Percentiles rank a stretch among this genome's conserved stretches.
Conservation (phyloP, 2,113 vertebrate species). For the Eulacestoma nigropectus region DNA sequence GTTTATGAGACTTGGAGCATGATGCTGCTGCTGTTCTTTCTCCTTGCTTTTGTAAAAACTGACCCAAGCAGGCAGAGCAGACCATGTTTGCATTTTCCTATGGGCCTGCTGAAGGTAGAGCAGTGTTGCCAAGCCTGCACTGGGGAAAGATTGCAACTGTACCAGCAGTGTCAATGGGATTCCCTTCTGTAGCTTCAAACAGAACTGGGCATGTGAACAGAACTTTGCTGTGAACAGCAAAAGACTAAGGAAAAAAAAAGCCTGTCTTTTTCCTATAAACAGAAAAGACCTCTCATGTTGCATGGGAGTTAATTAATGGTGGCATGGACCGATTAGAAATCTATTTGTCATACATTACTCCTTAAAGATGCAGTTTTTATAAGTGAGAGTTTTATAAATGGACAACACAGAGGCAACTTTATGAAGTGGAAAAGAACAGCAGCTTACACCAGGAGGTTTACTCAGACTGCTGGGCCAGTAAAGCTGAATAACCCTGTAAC, state of each 20-base stretch:
- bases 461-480: neutral
- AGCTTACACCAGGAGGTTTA: neutral
- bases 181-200: neutral
- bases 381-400: neutral
- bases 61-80: neutral
- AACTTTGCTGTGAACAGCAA: neutral
- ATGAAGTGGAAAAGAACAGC: neutral
- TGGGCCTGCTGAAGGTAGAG: neutral
- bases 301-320: neutral
- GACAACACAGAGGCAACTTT: neutral
- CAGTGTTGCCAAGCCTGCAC: neutral
- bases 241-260: no score
- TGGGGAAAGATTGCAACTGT: neutral
- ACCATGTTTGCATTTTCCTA: fast-evolving
- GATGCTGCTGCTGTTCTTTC: neutral
- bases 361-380: neutral
- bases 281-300: neutral
- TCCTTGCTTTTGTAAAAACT: neutral
- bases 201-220: neutral
- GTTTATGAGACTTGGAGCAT: neutral
- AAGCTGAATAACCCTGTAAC: neutral
- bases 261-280: no score
- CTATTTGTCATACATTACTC: neutral
- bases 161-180: neutral
- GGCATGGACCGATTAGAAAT: neutral